Evolutionary conservation across 2,888 invertebrate species (phyloP), one percentile per base, ranked within the genome.

Genomic region (Zhengitettix transpicula): DNA sequence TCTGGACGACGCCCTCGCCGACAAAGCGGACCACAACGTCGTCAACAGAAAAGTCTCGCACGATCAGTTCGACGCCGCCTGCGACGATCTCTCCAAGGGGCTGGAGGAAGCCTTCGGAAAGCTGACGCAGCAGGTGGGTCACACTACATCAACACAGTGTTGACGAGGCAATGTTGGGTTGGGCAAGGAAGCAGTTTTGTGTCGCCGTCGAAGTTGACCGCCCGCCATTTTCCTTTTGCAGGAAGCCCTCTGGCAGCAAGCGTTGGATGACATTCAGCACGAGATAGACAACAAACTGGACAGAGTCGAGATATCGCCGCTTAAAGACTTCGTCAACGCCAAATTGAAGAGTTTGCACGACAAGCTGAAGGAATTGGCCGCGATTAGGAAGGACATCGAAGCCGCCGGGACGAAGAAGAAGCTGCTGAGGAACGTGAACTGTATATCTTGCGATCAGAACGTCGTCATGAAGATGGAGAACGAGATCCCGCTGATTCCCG

Each of bases 401-500:
- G 87, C 88, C 0, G 87, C 87, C 7, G 88, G 85, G 7, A 80
- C 84, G 1, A 85, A 84, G 70, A 77, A 74, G 59, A 82, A 78
- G 69, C 72, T 84, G 16, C 71, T 88, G 16, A 85, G 84, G 66
- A 81, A 87, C 65, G 78, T 88, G 15, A 83, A 85, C 65, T 89
- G 88, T 68, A 78, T 89, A 67, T 86, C 87, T 0, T 89, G 89
- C 67, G 85, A 88, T 66, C 84, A 84, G 52, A 79, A 83, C 40
- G 87, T 83, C 1, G 79, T 85, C 7, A 88, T 89, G 87, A 72
- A 75, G 28, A 80, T 77, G 69, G 77, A 82, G 15, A 75, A 81
- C 51, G 70, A 74, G 40, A 68, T 76, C 0, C 68, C 76, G 0
- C 57, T 44, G 42, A 57, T 65, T 44, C 67, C 77, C 57, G 69